Evolutionary conservation across 2,113 vertebrate species (phyloP).

Genomic region (Podarcis raffonei): DNA sequence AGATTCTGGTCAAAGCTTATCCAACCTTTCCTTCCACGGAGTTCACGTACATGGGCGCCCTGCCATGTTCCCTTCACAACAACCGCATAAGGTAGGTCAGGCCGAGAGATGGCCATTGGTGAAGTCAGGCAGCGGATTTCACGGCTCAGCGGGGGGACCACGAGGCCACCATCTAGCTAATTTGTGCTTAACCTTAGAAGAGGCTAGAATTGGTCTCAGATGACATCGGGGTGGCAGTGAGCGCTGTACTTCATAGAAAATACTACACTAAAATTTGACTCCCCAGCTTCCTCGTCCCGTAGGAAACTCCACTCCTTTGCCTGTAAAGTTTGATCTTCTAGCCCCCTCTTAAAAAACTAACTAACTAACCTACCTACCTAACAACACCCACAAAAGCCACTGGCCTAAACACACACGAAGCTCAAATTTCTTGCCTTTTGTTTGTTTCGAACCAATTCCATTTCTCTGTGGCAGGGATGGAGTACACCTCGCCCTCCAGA

Average conservation of each 20-base stretch:
- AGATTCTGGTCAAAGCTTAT: neutral
- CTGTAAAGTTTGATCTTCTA: neutral
- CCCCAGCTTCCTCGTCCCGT: neutral
- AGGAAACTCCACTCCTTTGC: neutral
- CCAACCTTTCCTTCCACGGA: neutral
- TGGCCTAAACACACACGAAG: no score
- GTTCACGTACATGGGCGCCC: no score
- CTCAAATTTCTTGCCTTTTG: no score
- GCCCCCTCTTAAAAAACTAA: neutral
- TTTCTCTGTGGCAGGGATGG: neutral
- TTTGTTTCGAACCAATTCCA: neutral
- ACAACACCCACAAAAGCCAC: neutral
- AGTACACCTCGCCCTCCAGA: no score
- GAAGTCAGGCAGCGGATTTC: no score
- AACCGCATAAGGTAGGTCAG: neutral
- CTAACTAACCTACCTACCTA: no score
- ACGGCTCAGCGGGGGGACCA: neutral
- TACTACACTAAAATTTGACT: neutral
- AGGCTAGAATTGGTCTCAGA: neutral
- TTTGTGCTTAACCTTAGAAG: neutral
- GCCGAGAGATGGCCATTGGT: neutral
- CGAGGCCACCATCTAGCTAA: neutral
- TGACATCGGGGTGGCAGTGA: no score
- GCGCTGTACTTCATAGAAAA: neutral
- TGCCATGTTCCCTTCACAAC: neutral